Conservation (phyloP, 2,113 vertebrate genomes). For the Cololabis saira region DNA sequence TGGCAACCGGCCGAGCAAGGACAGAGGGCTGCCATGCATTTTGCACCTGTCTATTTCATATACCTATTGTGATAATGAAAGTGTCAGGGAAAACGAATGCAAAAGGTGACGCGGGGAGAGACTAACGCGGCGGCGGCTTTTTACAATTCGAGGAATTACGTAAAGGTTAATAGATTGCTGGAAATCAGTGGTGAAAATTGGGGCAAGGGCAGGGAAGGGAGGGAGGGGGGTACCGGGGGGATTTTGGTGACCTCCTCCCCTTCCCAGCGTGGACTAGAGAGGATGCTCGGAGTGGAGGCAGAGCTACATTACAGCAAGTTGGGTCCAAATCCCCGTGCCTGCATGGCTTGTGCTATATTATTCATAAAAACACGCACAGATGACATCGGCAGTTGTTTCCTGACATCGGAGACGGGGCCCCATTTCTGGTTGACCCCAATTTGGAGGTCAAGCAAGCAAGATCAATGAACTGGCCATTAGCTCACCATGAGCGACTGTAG, state of each 20-base stretch:
- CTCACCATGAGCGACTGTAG: conserved; percentile 51
- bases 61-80: conserved; percentile 78
- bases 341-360: conserved; percentile 32
- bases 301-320: conserved; percentile 27
- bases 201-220: not conserved
- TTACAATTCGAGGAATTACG: conserved; percentile 73
- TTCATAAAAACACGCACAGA: conserved; percentile 46
- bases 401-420: conserved; percentile 52
- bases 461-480: conserved; percentile 73
- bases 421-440: conserved; percentile 81
- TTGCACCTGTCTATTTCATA: conserved; percentile 80
- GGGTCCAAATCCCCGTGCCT: conserved; percentile 24
- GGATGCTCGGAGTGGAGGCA: conserved; percentile 51
- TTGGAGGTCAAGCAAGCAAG: conserved; percentile 79
- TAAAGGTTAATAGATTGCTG: conserved; percentile 56
- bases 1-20: conserved; percentile 84
- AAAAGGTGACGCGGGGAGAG: conserved; percentile 47
- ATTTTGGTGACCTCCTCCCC: conserved; percentile 53
- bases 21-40: conserved; percentile 83
- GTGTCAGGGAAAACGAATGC: conserved; percentile 74
- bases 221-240: conserved; percentile 6
- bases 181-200: conserved; percentile 47
- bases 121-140: conserved; percentile 48
- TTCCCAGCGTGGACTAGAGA: conserved; percentile 51
- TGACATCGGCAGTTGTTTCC: conserved; percentile 55